Base-by-base conservation (phyloP, 2,113 vertebrate genomes). In the Oryzias celebensis region DNA sequence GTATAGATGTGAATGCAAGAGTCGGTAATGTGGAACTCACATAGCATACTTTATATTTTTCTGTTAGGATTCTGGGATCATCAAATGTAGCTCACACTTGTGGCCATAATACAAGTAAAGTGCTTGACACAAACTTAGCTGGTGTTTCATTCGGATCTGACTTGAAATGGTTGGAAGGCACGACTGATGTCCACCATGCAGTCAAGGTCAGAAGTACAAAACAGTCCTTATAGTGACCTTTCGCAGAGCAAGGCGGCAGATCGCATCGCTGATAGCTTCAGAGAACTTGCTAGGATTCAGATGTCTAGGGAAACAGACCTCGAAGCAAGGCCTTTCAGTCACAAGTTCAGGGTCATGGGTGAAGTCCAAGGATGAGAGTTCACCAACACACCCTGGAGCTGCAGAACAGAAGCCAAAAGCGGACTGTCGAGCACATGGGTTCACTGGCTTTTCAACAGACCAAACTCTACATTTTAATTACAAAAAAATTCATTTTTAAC, bases 291-390 rank as follows among this genome's bases (percentile, higher is more conserved):
- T 28, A 56, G 17, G 49, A 48, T 62, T 59, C 46, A 15, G 15
- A 46, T 15, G 44, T 77, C 57, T 55, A 22, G 42, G 49, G 17
- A 49, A 45, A 5, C 5, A 45, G 4, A 45, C 14, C 44, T 16
- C 44, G 5, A 17, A 45, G 15, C 46, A n/a, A 54, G 47, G n/a
- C 55, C 23, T 55, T 36, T 41, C 20, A 45, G 36, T 52, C 55
- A 28, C 49, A 45, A 43, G 58, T 56, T 26, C 5, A 13, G 59
- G 59, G 41, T 36, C 36, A 61, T 60, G 52, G 51, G 65, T 48
- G 50, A 55, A 50, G 28, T 43, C 20, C 22, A 20, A 59, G 61
- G 36, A 78, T 65, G 62, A 67, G 78, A 75, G 82, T 78, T 88
- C 78, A 82, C 51, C 36, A 7, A 53, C 58, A 44, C 52, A 15